A percentile compares a stretch with the other conserved stretches of the same genome.
Conservation (phyloP, 2,888 invertebrate species). For the Mythimna vitellina region DNA sequence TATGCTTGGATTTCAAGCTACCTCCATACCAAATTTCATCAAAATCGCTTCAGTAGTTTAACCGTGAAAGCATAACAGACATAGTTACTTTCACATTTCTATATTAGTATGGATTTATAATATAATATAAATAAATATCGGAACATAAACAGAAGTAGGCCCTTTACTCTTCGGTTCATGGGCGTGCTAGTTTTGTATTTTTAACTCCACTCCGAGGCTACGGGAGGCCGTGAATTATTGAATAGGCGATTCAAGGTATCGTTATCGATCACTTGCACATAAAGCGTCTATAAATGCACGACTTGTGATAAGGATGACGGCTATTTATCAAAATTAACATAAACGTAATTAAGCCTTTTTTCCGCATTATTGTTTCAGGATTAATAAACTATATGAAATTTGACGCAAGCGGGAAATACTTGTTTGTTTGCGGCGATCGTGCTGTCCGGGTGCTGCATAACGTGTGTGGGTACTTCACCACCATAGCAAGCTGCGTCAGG, state of each 20-base stretch:
- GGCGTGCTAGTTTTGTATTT: conserved; percentile 56
- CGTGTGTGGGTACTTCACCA: conserved; percentile 85
- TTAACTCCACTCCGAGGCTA: conserved; percentile 62
- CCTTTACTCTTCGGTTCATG: conserved; percentile 35
- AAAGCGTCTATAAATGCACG: conserved; percentile 51
- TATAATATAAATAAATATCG: not conserved
- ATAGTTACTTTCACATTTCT: too few species aligned
- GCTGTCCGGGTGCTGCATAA: conserved; percentile 95
- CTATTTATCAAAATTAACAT: conserved; percentile 43
- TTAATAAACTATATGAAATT: conserved; percentile 93
- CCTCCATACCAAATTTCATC: too few species aligned
- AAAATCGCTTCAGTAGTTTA: too few species aligned
- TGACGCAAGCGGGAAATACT: conserved; percentile 93
- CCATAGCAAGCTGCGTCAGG: conserved; percentile 81
- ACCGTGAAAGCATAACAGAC: too few species aligned
- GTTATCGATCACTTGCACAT: conserved; percentile 62
- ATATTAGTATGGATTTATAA: too few species aligned
- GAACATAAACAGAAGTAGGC: conserved; percentile 20
- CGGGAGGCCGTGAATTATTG: conserved; percentile 65
- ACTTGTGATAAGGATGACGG: conserved; percentile 48
- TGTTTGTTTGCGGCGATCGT: conserved; percentile 94
- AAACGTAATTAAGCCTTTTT: conserved; percentile 27
- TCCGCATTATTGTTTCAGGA: conserved; percentile 87
- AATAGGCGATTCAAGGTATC: conserved; percentile 62
- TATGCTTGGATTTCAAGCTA: too few species aligned